Evolutionary conservation across 2,888 invertebrate species (phyloP).

Genomic region (Carcina quercana): DNA sequence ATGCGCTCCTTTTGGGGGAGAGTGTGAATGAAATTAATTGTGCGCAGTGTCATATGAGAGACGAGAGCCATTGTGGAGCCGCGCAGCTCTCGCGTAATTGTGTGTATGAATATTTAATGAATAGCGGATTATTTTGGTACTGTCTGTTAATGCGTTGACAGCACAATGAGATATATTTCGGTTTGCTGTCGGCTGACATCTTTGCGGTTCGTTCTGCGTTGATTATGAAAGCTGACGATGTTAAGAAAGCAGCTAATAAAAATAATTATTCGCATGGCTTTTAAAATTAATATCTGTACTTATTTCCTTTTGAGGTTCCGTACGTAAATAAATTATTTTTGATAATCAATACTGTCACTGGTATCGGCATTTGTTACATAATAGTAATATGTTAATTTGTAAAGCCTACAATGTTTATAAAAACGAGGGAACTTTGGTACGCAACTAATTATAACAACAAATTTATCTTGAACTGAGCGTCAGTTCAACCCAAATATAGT

Average conservation of each 20-base stretch:
- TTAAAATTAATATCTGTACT: not conserved
- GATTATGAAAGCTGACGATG: conserved; percentile 39
- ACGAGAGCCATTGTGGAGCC: conserved; percentile 40
- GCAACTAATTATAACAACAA: no score
- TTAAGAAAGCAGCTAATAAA: conserved; percentile 12
- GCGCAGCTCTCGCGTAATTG: conserved; percentile 54
- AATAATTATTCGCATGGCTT: no score
- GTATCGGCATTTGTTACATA: no score
- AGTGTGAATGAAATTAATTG: conserved; percentile 52
- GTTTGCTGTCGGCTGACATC: conserved; percentile 52
- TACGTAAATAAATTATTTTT: no score
- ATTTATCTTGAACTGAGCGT: no score
- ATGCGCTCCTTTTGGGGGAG: conserved; percentile 22
- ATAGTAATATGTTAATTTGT: no score
- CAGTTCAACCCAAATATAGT: no score
- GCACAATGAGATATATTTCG: conserved; percentile 61
- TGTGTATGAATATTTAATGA: conserved; percentile 59
- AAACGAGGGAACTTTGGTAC: no score
- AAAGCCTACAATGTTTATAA: no score
- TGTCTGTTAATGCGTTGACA: conserved; percentile 66
- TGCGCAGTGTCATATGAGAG: conserved; percentile 34
- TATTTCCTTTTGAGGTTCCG: no score
- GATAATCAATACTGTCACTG: no score
- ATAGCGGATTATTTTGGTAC: conserved; percentile 67
- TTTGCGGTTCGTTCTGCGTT: conserved; percentile 28